Evolutionary conservation across 2,888 invertebrate genomes (phyloP).

Genomic region (Timema podura): DNA sequence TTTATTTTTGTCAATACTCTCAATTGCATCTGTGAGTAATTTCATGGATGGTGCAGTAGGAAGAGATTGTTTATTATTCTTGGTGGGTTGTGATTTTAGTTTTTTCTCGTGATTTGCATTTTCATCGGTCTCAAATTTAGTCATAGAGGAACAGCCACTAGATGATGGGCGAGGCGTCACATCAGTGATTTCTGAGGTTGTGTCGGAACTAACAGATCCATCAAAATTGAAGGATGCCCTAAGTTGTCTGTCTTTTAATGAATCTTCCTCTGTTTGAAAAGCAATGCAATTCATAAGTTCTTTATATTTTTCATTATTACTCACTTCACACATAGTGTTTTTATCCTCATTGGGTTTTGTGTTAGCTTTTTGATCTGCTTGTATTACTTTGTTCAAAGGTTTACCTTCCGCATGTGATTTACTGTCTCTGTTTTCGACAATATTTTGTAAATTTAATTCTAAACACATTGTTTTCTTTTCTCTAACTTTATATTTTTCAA

Average conservation of each 20-base stretch:
- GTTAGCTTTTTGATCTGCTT: background rate
- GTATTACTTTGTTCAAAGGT: too few relatives aligned
- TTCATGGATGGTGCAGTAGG: conserved; percentile 20
- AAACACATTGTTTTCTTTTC: background rate
- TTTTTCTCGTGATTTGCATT: background rate
- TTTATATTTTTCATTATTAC: conserved; percentile 10
- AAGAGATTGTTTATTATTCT: conserved; percentile 14
- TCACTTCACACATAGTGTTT: background rate
- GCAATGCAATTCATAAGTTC: conserved; percentile 28
- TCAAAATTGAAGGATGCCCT: conserved; percentile 9
- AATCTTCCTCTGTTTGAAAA: conserved; percentile 13
- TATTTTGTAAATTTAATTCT: too few relatives aligned
- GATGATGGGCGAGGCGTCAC: conserved; percentile 34
- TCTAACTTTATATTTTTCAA: background rate
- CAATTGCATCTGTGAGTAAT: conserved; percentile 24
- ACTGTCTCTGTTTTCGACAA: too few relatives aligned
- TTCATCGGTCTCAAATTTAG: conserved; percentile 13
- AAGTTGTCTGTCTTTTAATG: background rate
- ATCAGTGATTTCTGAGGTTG: conserved; percentile 27
- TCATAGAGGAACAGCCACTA: conserved; percentile 31
- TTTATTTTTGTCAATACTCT: conserved; percentile 17
- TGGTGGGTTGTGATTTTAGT: conserved; percentile 19
- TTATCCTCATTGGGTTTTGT: background rate
- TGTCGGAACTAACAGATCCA: conserved; percentile 19
- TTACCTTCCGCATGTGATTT: too few relatives aligned